A percentile compares a stretch with the other conserved stretches of the same genome.
Evolutionary conservation across 2,888 invertebrate species (phyloP).

Genomic region (Lithophane ornitopus): DNA sequence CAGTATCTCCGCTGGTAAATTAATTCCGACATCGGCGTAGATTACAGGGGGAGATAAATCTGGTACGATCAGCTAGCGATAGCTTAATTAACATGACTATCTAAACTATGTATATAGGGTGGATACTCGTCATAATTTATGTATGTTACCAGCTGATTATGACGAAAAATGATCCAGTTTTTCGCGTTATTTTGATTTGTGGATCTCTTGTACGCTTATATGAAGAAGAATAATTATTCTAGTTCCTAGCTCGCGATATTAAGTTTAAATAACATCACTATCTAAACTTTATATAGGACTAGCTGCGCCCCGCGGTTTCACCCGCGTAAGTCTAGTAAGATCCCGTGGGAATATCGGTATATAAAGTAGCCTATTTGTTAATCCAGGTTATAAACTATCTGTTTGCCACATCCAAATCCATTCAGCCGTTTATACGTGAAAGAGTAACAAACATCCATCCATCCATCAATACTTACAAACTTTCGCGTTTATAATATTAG

Average conservation of each 20-base stretch:
- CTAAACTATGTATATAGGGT: constrained; percentile 53
- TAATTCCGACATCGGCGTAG: constrained; percentile 65
- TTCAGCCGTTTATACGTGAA: too few species aligned
- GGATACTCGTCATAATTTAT: background rate
- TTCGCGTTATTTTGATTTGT: background rate
- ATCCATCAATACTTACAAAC: too few species aligned
- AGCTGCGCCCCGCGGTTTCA: too few species aligned
- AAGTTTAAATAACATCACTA: background rate
- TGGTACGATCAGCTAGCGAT: constrained; percentile 64
- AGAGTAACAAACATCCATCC: too few species aligned
- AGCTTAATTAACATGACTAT: constrained; percentile 72
- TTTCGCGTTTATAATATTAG: too few species aligned
- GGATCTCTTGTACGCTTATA: background rate
- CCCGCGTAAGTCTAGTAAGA: too few species aligned
- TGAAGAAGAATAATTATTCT: background rate
- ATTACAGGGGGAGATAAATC: constrained; percentile 72
- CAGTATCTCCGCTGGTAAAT: constrained; percentile 57
- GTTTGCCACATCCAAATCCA: too few species aligned
- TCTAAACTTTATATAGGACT: background rate
- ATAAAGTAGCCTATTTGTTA: too few species aligned
- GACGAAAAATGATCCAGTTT: background rate
- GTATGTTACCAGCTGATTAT: constrained; percentile 1
- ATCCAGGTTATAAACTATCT: too few species aligned
- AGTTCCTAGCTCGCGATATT: too few species aligned
- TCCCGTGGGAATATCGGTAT: too few species aligned